Percentiles rank a stretch among this genome's conserved stretches.
Conservation (phyloP, 2,113 vertebrate genomes). For the Cavia porcellus region DNA sequence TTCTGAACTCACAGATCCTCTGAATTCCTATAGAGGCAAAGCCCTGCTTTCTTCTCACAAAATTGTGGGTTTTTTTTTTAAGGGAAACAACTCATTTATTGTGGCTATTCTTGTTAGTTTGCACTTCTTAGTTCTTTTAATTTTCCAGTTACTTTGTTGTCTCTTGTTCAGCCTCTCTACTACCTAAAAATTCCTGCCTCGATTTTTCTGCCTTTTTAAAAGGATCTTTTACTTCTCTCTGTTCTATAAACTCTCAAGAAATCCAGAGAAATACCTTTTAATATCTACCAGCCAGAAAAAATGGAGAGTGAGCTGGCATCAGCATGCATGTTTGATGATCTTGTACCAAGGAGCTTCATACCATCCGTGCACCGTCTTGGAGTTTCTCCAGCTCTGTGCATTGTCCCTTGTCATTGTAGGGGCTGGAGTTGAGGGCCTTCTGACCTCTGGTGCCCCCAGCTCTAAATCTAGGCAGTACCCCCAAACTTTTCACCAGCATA, state of each 20-base stretch:
- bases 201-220: not conserved
- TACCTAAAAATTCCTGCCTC: constrained; percentile 22
- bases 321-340: fast-evolving
- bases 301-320: too few species aligned
- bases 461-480: not conserved
- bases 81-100: constrained; percentile 3
- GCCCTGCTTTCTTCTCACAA: not conserved
- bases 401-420: not conserved
- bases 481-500: not conserved
- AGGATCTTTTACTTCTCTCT: not conserved
- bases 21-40: not conserved
- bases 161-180: not conserved
- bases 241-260: not conserved
- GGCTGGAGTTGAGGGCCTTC: not conserved
- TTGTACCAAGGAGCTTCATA: not conserved
- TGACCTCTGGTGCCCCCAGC: fast-evolving
- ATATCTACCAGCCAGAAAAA: not conserved
- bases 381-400: not conserved
- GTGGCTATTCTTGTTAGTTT: not conserved
- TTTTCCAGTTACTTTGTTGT: not conserved
- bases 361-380: not conserved
- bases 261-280: not conserved
- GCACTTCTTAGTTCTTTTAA: not conserved
- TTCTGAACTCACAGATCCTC: not conserved
- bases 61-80: not conserved